phyloP scores from a whole-genome alignment of 1,140 invertebrate species.

The Trichonephila inaurata region DNA sequence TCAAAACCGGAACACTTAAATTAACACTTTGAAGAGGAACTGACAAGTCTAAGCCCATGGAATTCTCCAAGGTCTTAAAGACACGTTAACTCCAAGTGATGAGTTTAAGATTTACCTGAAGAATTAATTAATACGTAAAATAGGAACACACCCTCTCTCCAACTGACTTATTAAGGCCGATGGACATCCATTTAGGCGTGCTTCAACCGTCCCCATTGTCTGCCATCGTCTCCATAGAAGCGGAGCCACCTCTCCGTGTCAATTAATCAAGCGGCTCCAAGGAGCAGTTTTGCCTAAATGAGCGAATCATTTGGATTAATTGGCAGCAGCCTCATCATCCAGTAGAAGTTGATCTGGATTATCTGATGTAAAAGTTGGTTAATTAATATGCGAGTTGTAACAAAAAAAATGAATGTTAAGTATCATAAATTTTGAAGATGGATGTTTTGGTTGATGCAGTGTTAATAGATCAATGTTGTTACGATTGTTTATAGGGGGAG shows the following conservation, averaged over 20 bases:
- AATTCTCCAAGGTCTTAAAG: neutral
- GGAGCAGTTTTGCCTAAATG: conserved; percentile 22
- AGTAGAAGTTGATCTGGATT: neutral
- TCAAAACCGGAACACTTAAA: too few relatives aligned
- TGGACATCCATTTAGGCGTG: conserved; percentile 17
- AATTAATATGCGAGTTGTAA: conserved; percentile 19
- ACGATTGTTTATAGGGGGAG: neutral
- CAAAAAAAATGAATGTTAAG: neutral
- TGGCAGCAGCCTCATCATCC: neutral
- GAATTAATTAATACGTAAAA: conserved; percentile 51
- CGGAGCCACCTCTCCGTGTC: neutral
- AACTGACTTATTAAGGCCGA: conserved; percentile 26
- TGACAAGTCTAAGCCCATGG: neutral
- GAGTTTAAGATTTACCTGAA: neutral
- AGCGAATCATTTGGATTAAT: conserved; percentile 64
- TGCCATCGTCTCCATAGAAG: neutral
- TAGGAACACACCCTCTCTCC: conserved; percentile 31
- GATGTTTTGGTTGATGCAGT: neutral
- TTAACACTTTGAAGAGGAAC: too few relatives aligned
- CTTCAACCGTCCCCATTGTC: conserved; percentile 8
- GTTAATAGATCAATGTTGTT: neutral
- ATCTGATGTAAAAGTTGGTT: neutral
- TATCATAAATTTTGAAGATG: conserved; percentile 14
- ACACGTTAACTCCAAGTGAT: neutral
- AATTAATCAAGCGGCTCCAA: conserved; percentile 43